Evolutionary conservation across 2,113 vertebrate species (phyloP).

Genomic region (Muscicapa adusta): DNA sequence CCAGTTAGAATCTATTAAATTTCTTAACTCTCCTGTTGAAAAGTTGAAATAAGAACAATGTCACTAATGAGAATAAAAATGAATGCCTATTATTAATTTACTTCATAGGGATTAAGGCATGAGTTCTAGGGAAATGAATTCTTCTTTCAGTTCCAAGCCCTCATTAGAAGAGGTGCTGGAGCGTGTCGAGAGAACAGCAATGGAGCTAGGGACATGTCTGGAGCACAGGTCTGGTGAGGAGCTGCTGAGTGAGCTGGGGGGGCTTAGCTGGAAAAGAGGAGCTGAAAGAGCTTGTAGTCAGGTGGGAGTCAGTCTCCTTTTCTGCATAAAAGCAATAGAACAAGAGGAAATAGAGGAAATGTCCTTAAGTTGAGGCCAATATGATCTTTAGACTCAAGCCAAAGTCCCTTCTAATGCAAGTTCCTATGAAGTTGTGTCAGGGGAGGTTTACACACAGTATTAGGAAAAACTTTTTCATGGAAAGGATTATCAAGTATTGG

Average conservation of each 20-base stretch:
- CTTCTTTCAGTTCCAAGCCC: neutral
- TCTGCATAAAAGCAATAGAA: neutral
- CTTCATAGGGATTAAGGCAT: neutral
- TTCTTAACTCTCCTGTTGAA: neutral
- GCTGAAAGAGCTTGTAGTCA: neutral
- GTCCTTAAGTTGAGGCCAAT: neutral
- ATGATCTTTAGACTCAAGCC: neutral
- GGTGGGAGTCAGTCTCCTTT: neutral
- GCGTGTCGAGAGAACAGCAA: rapidly evolving
- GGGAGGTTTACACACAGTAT: neutral
- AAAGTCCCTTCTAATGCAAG: neutral
- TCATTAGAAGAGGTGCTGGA: neutral
- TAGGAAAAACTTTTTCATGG: neutral
- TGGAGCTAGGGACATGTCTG: rapidly evolving
- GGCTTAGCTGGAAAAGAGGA: neutral
- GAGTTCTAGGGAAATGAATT: neutral
- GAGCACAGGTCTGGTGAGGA: neutral
- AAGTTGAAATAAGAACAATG: neutral
- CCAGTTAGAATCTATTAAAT: neutral
- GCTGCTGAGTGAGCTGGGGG: neutral
- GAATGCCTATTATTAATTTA: neutral
- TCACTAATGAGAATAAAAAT: neutral
- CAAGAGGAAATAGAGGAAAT: neutral
- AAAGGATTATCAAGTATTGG: neutral
- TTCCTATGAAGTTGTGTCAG: neutral